phyloP scores from a whole-genome alignment of 2,888 invertebrate species.

The Paralinhomoeus sp. region DNA sequence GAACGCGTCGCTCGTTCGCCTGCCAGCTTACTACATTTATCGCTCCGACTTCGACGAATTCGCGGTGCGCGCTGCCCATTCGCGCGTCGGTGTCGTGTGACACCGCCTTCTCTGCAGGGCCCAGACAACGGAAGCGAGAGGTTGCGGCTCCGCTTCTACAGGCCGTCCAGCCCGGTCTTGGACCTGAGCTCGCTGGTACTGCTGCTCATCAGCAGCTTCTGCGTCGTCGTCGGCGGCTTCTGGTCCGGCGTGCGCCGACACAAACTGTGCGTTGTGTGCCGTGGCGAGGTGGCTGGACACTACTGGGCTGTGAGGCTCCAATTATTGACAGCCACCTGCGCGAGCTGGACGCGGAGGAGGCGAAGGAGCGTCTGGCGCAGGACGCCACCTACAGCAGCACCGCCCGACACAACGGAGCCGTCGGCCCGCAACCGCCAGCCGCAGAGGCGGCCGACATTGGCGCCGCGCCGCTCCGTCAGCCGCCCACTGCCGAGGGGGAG shows the following conservation, averaged over 20 bases:
- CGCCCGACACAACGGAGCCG: background rate
- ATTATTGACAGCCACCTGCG: too few relatives aligned
- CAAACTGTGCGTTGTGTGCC: background rate
- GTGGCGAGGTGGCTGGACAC: background rate
- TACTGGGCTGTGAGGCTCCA: background rate
- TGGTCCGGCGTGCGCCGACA: constrained; percentile 9
- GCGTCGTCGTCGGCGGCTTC: constrained; percentile 14
- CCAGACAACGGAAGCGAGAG: too few relatives aligned
- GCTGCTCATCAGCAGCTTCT: constrained; percentile 16
- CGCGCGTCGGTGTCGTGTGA: too few relatives aligned
- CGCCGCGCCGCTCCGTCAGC: background rate
- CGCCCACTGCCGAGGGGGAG: background rate
- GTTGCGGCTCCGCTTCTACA: constrained; percentile 11
- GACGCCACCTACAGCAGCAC: background rate
- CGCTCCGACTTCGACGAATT: too few relatives aligned
- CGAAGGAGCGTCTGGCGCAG: background rate
- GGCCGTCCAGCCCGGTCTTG: constrained; percentile 9
- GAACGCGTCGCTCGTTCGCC: too few relatives aligned
- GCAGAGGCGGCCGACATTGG: background rate
- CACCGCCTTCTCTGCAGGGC: too few relatives aligned
- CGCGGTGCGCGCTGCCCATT: too few relatives aligned
- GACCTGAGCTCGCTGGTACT: constrained; percentile 15
- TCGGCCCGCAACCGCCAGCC: background rate
- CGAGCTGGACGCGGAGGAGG: background rate
- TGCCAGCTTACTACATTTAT: too few relatives aligned